Percentiles rank a stretch among this genome's conserved stretches.
These are phyloP conservation scores for Monodelphis domestica DNA, from an alignment of 2,797 vertebrate species.

Conservation along the genomic window DNA sequence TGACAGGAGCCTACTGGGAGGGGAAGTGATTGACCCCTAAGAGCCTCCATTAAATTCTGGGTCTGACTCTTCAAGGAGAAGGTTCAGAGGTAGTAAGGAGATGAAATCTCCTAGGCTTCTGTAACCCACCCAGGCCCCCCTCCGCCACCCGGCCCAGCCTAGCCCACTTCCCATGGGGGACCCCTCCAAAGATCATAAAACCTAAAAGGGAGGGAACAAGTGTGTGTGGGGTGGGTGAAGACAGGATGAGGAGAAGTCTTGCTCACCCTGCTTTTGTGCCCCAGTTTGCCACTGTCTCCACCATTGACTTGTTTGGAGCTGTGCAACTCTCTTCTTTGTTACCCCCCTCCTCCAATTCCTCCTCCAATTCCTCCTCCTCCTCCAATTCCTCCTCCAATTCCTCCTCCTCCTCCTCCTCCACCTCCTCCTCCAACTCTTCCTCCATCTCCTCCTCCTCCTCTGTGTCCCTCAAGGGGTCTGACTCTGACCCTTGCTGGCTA, in stretches of 20 bases:
- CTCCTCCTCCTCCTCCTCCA: not conserved
- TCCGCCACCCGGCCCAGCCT: no score
- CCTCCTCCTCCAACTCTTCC: not conserved
- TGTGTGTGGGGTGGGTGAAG: not conserved
- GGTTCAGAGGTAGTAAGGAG: not conserved
- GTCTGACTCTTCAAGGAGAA: not conserved
- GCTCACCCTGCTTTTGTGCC: not conserved
- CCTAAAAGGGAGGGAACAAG: not conserved
- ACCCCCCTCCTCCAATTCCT: not conserved
- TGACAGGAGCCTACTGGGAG: not conserved
- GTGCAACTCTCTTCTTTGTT: not conserved
- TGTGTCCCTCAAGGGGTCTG: not conserved
- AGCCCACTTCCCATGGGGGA: not conserved
- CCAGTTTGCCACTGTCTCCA: not conserved
- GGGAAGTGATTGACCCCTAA: not conserved
- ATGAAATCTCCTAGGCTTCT: not conserved
- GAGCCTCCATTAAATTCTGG: not conserved
- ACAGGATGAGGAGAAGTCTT: not conserved
- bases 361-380: not conserved
- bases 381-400: not conserved
- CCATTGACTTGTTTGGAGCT: not conserved
- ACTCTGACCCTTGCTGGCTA: not conserved
- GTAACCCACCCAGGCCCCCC: not conserved
- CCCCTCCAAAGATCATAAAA: not conserved
- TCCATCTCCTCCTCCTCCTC: not conserved